Conservation (phyloP, 2,888 invertebrate species). For the Lomographa bimaculata region DNA sequence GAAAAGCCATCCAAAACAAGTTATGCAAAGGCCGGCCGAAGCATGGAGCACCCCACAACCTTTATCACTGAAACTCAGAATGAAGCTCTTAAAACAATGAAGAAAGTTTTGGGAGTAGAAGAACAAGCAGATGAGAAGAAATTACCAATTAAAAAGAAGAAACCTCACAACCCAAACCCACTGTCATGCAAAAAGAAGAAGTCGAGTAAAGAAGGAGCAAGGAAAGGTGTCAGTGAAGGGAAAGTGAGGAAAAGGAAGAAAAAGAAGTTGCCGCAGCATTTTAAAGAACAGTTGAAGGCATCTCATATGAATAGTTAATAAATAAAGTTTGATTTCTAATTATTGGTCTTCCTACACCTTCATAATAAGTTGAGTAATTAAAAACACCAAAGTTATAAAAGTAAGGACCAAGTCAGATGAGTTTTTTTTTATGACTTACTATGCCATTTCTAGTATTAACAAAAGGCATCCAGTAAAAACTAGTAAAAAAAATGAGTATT, state of each 20-base stretch:
- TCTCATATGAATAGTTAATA: slow-evolving; percentile 34
- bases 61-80: slow-evolving; percentile 83
- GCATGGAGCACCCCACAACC: slow-evolving; percentile 69
- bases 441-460: too few relatives aligned
- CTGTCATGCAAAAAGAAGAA: slow-evolving; percentile 93
- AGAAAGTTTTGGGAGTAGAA: slow-evolving; percentile 80
- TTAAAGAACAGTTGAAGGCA: slow-evolving; percentile 79
- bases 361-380: too few relatives aligned
- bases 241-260: slow-evolving; percentile 84
- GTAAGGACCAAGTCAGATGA: too few relatives aligned
- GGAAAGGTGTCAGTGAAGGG: slow-evolving; percentile 56
- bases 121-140: slow-evolving; percentile 58
- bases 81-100: slow-evolving; percentile 83
- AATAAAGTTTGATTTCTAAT: slow-evolving; percentile 8
- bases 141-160: slow-evolving; percentile 59
- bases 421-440: too few relatives aligned
- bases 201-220: slow-evolving; percentile 48
- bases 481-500: too few relatives aligned
- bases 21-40: slow-evolving; percentile 83
- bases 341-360: too few relatives aligned
- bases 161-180: slow-evolving; percentile 91
- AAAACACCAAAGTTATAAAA: too few relatives aligned
- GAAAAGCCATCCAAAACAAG: slow-evolving; percentile 91
- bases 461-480: too few relatives aligned
- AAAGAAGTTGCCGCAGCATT: slow-evolving; percentile 84